Base-by-base conservation (phyloP, 2,888 invertebrate species). In the Copidosoma aretas region DNA sequence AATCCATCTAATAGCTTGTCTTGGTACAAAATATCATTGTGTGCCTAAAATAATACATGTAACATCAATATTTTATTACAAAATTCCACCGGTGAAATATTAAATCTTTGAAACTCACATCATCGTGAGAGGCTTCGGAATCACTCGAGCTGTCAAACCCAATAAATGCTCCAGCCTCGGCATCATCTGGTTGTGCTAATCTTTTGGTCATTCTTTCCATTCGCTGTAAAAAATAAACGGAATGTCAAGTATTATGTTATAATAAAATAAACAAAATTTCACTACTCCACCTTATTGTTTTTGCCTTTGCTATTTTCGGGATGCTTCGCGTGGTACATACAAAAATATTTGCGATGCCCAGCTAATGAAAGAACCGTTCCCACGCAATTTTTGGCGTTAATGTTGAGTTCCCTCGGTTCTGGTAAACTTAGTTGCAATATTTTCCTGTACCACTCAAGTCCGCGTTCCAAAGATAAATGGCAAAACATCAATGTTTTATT, bases 251-350 rank as follows among this genome's bases (percentile, higher is more conserved):
- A 58, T 5, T 32, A 49, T 25, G 1, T 39, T 10, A 24, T 41
- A 25, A 24, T 58, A 10, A 39, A 22, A 49, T 43, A 41, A 60
- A 14, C 25, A 3, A 32, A 41, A 32, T 56, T 22, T 1, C 14
- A 39, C 19, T 49, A 19, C 21, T 58, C n/a, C 43, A 90, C 91
- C 88, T 90, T 91, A 64, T 89, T 88, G 57, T 90, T 89, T 77
- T 89, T 89, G 74, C 87, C 86, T 77, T 84, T 84, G 69, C 88
- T 87, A 63, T 84, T 83, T 85, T 95, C 95, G 1, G 94, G 93
- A 84, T 97, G 96, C 85, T 95, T 97, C 67, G 95, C 95, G 86
- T 99, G 98, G 86, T 97, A 99, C 88, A 99, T 97, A 84, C 97
- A 98, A 87, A 97, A 98, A 87, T 98, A 98, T 86, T 96, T 95